Conservation (phyloP, 2,113 vertebrate species). For the Gallinago undulata region DNA sequence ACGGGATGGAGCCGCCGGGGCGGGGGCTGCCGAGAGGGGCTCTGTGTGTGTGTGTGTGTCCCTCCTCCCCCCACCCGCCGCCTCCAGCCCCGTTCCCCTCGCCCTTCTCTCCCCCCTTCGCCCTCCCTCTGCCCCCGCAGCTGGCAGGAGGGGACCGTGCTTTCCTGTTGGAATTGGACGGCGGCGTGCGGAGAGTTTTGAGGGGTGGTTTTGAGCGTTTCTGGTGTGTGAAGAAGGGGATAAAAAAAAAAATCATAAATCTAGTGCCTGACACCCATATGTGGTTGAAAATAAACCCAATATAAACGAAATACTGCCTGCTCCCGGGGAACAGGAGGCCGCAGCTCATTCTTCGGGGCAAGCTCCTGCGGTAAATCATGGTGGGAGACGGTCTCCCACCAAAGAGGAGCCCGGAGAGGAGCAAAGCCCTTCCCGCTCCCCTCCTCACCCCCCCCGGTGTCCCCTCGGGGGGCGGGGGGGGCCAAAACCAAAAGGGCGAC, state of each 20-base stretch:
- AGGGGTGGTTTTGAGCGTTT: neutral
- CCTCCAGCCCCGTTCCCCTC: neutral
- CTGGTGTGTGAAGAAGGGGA: neutral
- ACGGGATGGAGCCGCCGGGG: neutral
- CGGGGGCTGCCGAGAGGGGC: neutral
- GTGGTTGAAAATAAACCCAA: constrained; percentile 35
- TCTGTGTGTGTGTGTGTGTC: too few species aligned
- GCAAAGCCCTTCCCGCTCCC: neutral
- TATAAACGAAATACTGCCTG: constrained; percentile 19
- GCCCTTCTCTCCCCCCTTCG: neutral
- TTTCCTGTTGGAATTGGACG: constrained; percentile 26
- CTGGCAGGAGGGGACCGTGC: neutral
- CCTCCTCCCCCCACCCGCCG: neutral
- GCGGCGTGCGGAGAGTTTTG: neutral
- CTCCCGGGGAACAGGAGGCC: neutral
- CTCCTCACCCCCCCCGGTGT: too few species aligned
- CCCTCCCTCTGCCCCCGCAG: neutral
- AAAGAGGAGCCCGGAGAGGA: neutral
- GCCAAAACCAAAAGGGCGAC: neutral
- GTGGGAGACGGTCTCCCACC: neutral
- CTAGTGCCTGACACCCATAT: constrained; percentile 10
- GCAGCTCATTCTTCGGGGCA: neutral
- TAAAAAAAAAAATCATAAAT: constrained; percentile 28
- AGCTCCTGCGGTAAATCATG: neutral
- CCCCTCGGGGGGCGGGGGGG: neutral